These are phyloP conservation scores for Peromyscus maniculatus DNA, from an alignment of 2,113 vertebrate species.

Conservation along the genomic window DNA sequence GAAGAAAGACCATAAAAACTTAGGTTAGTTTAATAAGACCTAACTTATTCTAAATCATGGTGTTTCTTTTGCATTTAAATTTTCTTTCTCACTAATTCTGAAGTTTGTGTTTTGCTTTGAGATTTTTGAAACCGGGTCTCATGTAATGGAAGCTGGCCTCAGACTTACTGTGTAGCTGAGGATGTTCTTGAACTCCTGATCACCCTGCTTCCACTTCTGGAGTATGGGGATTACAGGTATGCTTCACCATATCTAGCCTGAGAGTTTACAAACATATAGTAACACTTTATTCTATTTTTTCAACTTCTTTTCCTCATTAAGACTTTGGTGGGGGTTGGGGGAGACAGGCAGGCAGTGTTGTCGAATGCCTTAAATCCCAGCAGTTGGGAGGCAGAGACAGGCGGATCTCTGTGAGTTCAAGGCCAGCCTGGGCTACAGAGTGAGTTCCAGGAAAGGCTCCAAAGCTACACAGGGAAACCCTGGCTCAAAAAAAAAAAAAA, in stretches of 20 bases:
- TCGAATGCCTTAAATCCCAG: too few species aligned
- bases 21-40: neutral
- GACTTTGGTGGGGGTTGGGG: neutral
- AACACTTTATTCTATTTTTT: neutral
- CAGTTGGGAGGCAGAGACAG: too few species aligned
- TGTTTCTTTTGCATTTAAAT: neutral
- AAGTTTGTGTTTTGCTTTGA: neutral
- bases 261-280: neutral
- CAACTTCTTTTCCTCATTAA: constrained; percentile 31
- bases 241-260: neutral
- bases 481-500: too few species aligned
- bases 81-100: constrained; percentile 45
- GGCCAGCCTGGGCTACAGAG: too few species aligned
- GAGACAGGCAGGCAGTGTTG: too few species aligned
- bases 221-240: neutral
- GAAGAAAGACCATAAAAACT: constrained; percentile 34
- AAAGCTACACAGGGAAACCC: too few species aligned
- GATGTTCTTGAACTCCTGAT: neutral
- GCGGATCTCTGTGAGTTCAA: too few species aligned
- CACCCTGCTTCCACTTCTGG: neutral
- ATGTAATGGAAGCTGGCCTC: neutral
- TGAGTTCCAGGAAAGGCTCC: too few species aligned
- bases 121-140: neutral
- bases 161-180: neutral
- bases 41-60: neutral